Evolutionary conservation across 1,140 invertebrate species (phyloP).

Genomic region (Drosophila pseudoobscura): DNA sequence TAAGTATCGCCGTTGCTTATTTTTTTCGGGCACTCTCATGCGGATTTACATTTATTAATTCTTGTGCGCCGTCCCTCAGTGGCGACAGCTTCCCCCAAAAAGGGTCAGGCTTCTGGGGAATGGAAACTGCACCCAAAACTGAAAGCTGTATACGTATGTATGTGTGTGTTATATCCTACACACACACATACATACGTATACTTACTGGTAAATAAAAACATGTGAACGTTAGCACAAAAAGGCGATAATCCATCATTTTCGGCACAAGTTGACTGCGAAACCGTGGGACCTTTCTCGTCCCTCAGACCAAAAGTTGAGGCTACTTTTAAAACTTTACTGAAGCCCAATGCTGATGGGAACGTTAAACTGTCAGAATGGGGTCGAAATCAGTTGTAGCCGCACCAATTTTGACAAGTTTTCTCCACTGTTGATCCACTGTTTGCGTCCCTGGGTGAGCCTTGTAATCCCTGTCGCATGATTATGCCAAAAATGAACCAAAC

Average conservation of each 20-base stretch:
- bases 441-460: slow-evolving; percentile 22
- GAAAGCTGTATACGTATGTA: not conserved
- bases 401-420: not conserved
- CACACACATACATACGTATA: too few species aligned
- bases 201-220: slow-evolving; percentile 51
- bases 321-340: not conserved
- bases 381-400: not conserved
- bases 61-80: slow-evolving; percentile 5
- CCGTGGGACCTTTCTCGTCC: slow-evolving; percentile 16
- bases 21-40: slow-evolving; percentile 34
- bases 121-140: slow-evolving; percentile 11
- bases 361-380: too few species aligned
- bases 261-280: slow-evolving; percentile 39
- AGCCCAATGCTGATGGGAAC: not conserved
- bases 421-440: slow-evolving; percentile 19
- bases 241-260: slow-evolving; percentile 71
- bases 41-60: slow-evolving; percentile 74
- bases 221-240: slow-evolving; percentile 34
- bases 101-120: slow-evolving; percentile 27
- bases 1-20: slow-evolving; percentile 40
- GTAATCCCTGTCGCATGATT: slow-evolving; percentile 51
- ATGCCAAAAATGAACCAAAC: slow-evolving; percentile 50
- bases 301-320: not conserved
- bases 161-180: too few species aligned
- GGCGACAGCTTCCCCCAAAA: slow-evolving; percentile 42